These are phyloP conservation scores for Stomorhina lunata DNA, from an alignment of 2,888 invertebrate genomes.

Conservation along the genomic window DNA sequence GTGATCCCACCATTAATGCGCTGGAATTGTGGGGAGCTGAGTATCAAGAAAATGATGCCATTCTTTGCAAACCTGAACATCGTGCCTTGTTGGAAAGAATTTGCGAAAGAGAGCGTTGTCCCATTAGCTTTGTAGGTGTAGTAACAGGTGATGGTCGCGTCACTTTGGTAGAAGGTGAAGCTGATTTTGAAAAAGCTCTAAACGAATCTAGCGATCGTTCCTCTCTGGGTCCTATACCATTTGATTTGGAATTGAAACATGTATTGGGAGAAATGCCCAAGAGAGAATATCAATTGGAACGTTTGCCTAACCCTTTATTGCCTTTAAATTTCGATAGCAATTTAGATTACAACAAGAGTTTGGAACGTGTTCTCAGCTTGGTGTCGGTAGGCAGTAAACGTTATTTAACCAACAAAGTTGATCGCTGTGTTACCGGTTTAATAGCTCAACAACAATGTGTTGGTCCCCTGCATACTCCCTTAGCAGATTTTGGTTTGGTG, in stretches of 20 bases:
- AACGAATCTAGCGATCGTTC: slow-evolving; percentile 73
- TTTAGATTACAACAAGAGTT: slow-evolving; percentile 69
- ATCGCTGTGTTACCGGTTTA: slow-evolving; percentile 95
- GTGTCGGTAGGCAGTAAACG: slow-evolving; percentile 97
- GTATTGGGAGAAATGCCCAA: slow-evolving; percentile 92
- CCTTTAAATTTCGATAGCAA: slow-evolving; percentile 80
- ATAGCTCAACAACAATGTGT: slow-evolving; percentile 99
- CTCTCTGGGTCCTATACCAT: slow-evolving; percentile 84
- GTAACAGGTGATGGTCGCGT: slow-evolving; percentile 93
- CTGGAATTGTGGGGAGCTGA: slow-evolving; percentile 99
- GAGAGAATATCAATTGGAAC: slow-evolving; percentile 83
- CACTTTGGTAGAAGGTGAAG: slow-evolving; percentile 83
- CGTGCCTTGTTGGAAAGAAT: slow-evolving; percentile 85
- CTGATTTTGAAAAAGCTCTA: slow-evolving; percentile 78
- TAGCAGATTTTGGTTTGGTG: slow-evolving; percentile 95
- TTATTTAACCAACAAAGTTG: slow-evolving; percentile 97
- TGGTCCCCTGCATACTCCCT: slow-evolving; percentile 96
- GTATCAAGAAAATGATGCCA: slow-evolving; percentile 97
- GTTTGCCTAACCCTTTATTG: slow-evolving; percentile 68
- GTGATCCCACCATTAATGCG: slow-evolving; percentile 95
- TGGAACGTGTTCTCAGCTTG: slow-evolving; percentile 88
- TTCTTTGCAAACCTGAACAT: slow-evolving; percentile 87
- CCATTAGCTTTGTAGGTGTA: slow-evolving; percentile 94
- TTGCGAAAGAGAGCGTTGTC: slow-evolving; percentile 93
- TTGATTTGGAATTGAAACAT: slow-evolving; percentile 92